These are phyloP conservation scores for Antheraea pernyi DNA, from an alignment of 1,140 invertebrate genomes.

Conservation along the genomic window DNA sequence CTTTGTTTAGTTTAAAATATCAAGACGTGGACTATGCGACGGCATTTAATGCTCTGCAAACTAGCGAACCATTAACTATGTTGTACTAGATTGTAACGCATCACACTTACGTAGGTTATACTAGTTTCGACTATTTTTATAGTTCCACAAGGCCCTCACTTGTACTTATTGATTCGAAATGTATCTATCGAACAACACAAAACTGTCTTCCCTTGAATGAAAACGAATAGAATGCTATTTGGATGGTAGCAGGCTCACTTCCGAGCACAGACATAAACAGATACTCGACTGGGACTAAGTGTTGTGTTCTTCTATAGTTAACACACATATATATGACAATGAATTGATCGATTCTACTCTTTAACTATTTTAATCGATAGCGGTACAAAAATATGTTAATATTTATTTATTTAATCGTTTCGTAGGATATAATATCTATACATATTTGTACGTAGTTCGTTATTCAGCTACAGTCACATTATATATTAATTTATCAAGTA, in stretches of 20 bases:
- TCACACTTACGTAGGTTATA: conserved; percentile 25
- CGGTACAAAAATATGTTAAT: conserved; percentile 71
- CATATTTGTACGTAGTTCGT: background rate
- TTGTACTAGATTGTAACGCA: background rate
- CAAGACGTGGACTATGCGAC: conserved; percentile 27
- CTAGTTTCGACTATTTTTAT: conserved; percentile 37
- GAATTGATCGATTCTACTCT: conserved; percentile 57
- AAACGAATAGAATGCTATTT: conserved; percentile 65
- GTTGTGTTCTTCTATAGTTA: conserved; percentile 12
- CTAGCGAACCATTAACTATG: conserved; percentile 41
- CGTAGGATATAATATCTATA: background rate
- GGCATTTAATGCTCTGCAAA: conserved; percentile 58
- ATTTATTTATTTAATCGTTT: conserved; percentile 17
- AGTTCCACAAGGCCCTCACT: conserved; percentile 62
- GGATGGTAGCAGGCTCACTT: conserved; percentile 38
- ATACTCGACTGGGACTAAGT: conserved; percentile 10
- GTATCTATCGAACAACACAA: conserved; percentile 32
- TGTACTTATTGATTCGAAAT: conserved; percentile 65
- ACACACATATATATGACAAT: conserved; percentile 17
- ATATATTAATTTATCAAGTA: background rate
- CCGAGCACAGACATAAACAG: conserved; percentile 42
- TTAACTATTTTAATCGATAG: conserved; percentile 58
- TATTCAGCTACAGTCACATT: background rate
- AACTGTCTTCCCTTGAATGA: conserved; percentile 39
- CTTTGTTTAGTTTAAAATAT: conserved; percentile 58